Conservation (phyloP, 1,140 invertebrate species). For the Eriosoma lanigerum region DNA sequence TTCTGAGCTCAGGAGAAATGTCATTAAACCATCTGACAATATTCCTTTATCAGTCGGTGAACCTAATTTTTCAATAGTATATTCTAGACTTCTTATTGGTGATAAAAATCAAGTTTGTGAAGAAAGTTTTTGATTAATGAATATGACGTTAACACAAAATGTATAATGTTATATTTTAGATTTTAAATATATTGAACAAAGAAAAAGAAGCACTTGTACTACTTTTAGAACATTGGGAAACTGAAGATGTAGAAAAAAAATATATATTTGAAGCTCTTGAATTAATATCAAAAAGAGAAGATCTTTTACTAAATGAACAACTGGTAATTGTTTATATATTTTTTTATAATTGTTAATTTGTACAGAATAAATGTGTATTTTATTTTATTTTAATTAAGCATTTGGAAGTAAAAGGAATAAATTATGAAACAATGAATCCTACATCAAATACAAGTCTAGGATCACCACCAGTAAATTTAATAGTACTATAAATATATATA, state of each 20-base stretch:
- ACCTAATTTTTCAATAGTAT: conserved; percentile 61
- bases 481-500: neutral
- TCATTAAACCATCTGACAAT: conserved; percentile 54
- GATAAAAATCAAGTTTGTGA: conserved; percentile 62
- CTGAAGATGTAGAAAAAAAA: conserved; percentile 45
- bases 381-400: neutral
- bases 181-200: conserved; percentile 40
- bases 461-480: conserved; percentile 13
- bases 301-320: conserved; percentile 27
- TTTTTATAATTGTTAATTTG: neutral
- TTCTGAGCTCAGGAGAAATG: conserved; percentile 56
- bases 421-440: neutral
- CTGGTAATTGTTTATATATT: conserved; percentile 1
- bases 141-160: neutral
- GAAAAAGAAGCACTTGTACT: conserved; percentile 36
- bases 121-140: neutral
- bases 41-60: conserved; percentile 61
- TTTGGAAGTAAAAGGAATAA: neutral
- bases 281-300: conserved; percentile 38
- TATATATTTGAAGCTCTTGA: conserved; percentile 49
- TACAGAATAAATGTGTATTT: neutral
- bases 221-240: conserved; percentile 39
- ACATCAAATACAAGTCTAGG: neutral
- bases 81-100: conserved; percentile 79
- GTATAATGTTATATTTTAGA: neutral